These are phyloP conservation scores for Stenolophus ochropezus DNA, from an alignment of 2,888 invertebrate genomes.

Conservation along the genomic window DNA sequence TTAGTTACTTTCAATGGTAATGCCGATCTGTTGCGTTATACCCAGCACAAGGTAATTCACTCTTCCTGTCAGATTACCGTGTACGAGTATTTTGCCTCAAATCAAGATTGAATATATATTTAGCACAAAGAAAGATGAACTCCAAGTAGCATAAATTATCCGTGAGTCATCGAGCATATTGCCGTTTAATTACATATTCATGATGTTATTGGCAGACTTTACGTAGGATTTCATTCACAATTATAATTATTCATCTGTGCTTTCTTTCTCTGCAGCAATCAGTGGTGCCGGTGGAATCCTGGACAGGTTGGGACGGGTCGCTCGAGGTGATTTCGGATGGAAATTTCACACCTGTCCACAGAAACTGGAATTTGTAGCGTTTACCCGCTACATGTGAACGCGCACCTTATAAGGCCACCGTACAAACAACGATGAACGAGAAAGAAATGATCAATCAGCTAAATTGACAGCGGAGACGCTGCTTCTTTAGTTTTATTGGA, in stretches of 20 bases:
- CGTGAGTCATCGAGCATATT: constrained; percentile 32
- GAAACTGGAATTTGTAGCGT: constrained; percentile 47
- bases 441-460: constrained; percentile 43
- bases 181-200: constrained; percentile 45
- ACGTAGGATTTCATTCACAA: constrained; percentile 46
- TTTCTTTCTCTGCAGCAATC: constrained; percentile 4
- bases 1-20: no score
- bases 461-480: constrained; percentile 26
- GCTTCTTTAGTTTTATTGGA: constrained; percentile 38
- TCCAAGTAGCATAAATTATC: constrained; percentile 11
- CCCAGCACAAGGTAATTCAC: no score
- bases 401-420: constrained; percentile 13
- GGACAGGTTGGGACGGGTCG: not conserved
- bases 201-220: constrained; percentile 36
- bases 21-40: no score
- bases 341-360: constrained; percentile 49
- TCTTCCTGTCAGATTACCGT: not conserved
- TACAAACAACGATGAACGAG: constrained; percentile 22
- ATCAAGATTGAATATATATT: not conserved
- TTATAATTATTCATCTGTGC: constrained; percentile 39
- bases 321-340: constrained; percentile 42
- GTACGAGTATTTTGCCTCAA: not conserved
- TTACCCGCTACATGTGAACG: constrained; percentile 41
- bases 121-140: constrained; percentile 28
- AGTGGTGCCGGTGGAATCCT: not conserved